Evolutionary conservation across 1,140 invertebrate species (phyloP), one percentile per base, ranked within the genome.

Genomic region (Maniola jurtina): DNA sequence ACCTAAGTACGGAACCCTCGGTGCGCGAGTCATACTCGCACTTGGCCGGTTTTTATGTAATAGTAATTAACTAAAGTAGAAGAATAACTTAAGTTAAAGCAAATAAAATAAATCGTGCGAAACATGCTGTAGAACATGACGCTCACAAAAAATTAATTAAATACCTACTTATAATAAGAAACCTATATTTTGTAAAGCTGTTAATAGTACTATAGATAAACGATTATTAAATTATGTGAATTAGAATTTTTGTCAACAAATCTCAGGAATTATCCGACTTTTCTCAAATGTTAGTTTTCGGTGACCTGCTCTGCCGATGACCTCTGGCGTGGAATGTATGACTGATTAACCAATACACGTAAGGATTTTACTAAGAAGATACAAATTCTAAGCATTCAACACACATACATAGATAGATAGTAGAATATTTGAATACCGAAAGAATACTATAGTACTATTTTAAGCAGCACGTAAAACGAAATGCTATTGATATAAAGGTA

Each of bases 191-290:
- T 55, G 33, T 7, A 59, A 72, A 69, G 66, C 66, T 56, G 36
- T 69, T 56, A 69, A 72, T 72, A 68, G 64, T 69, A 66, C 42
- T 55, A 64, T 63, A 69, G 33, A 25, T 25, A 25, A 25, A 25
- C n/a, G n/a, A 25, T 25, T 2, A 25, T 25, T 25, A 25, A n/a
- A n/a, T n/a, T n/a, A n/a, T n/a, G n/a, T n/a, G n/a, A n/a, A n/a
- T 25, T 25, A 25, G 25, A 25, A 2, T 25, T 25, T 25, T 25
- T 25, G 25, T 1, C 25, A 25, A 25, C 4, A 25, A 25, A 25
- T 25, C 25, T 25, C 4, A 25, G 25, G 25, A 25, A 25, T 4
- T 25, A 25, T 25, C 25, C 25, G 25, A 2, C 4, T 25, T 25
- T 25, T 25, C 25, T 25, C 25, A 25, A 25, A 25, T 25, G 25